Evolutionary conservation across 2,113 vertebrate species (phyloP), one percentile per base, ranked within the genome.

Genomic region (Pongo pygmaeus): DNA sequence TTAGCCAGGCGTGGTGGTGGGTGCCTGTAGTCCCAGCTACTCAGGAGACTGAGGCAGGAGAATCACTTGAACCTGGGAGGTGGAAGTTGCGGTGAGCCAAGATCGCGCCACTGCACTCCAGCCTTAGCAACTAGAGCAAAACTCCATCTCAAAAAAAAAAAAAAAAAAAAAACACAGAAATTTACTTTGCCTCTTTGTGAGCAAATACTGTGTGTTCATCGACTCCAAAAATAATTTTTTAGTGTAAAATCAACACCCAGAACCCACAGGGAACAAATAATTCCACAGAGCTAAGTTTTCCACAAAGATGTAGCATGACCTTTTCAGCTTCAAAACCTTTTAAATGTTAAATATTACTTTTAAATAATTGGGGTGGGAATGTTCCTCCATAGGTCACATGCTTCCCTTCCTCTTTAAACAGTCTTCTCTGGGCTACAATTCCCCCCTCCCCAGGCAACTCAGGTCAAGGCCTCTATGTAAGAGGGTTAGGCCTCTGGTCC

Each of bases 371-470:
- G 40, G 13, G 43, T 74, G 18, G 43, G 3, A 95, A 18, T 94
- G 35, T 74, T 57, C 38, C 48, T 48, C 43, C 27, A 69, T 57
- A 61, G 23, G 23, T 77, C 35, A 10, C 12, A 5, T 78, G 64
- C 48, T 96, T 83, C 59, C 64, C 8, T 92, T 92, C 43, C 52
- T 96, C 69, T 84, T 70, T 88, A 91, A 93, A 27, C 48, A 74
- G 55, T 64, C 22, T 78, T 89, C 13, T 88, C 27, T 69, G 6
- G 18, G 55, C 17, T 55, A 20, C 20, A 20, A 55, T 55, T 20
- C 55, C 18, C 11, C 18, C 1, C 55, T 55, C 18, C 18, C 18
- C 55, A 70, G 13, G 13, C 6, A 7, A 12, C 50, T 59, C n/a
- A 25, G 16, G 14, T 78, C 50, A 50, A 67, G 9, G 38, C 10